Percentiles rank a stretch among this genome's conserved stretches.
Conservation (phyloP, 1,140 invertebrate genomes). For the Drosophila sulfurigaster region DNA sequence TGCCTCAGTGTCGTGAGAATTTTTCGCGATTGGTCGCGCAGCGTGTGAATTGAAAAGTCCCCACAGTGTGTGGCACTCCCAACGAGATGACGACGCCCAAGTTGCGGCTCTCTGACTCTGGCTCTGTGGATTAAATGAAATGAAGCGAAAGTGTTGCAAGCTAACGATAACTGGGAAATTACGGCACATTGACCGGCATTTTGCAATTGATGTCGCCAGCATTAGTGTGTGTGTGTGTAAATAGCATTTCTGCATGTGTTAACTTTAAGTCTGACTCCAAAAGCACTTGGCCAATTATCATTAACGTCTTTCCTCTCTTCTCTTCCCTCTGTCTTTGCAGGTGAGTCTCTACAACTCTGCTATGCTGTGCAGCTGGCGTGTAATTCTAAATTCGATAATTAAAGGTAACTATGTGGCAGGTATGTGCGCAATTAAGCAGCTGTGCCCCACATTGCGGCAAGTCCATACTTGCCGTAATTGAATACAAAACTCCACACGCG, state of each 20-base stretch:
- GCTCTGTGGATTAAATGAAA: conserved; percentile 43
- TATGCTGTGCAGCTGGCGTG: conserved; percentile 33
- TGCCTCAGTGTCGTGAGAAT: conserved; percentile 78
- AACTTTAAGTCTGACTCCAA: conserved; percentile 39
- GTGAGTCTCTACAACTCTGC: conserved; percentile 50
- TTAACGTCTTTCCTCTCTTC: conserved; percentile 25
- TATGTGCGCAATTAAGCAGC: conserved; percentile 70
- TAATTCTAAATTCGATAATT: conserved; percentile 66
- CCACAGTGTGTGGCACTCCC: conserved; percentile 10
- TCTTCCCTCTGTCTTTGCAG: conserved; percentile 57
- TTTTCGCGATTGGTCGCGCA: conserved; percentile 77
- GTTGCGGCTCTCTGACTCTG: conserved; percentile 33
- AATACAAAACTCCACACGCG: conserved; percentile 45
- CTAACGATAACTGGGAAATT: conserved; percentile 30
- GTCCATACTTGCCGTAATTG: conserved; percentile 8
- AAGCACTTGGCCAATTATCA: conserved; percentile 29
- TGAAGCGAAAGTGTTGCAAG: conserved; percentile 62
- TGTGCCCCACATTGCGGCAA: conserved; percentile 57
- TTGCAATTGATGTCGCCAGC: conserved; percentile 12
- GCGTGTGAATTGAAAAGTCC: conserved; percentile 73
- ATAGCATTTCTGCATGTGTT: not conserved
- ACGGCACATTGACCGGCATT: conserved; percentile 39
- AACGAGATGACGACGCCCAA: not conserved
- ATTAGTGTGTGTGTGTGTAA: not conserved
- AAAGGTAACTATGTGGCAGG: conserved; percentile 60